Evolutionary conservation across 2,797 vertebrate species (phyloP).

Genomic region (Neomorphus geoffroyi): DNA sequence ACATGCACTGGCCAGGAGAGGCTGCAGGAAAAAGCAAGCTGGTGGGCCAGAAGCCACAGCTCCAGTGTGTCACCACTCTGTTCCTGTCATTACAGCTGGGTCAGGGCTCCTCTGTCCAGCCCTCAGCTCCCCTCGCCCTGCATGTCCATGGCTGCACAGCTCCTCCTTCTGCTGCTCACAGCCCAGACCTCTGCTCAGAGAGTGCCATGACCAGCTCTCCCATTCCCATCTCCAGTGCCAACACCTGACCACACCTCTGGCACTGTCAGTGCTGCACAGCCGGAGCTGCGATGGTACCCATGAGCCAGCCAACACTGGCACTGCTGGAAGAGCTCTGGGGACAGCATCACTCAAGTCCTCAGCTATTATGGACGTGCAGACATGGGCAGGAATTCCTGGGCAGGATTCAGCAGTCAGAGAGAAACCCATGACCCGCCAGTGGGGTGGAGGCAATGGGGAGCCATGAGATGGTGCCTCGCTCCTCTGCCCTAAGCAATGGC

Average conservation of each 20-base stretch:
- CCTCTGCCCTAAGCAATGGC: accelerated
- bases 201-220: background rate
- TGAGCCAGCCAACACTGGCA: accelerated
- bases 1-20: accelerated
- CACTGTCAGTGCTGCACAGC: accelerated
- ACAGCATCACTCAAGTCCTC: background rate
- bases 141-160: background rate
- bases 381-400: background rate
- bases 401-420: background rate
- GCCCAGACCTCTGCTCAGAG: background rate
- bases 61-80: accelerated
- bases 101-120: background rate
- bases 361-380: background rate
- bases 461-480: background rate
- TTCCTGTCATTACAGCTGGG: background rate
- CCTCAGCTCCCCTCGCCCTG: background rate
- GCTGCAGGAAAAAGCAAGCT: background rate
- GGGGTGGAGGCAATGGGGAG: background rate
- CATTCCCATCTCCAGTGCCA: background rate
- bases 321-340: background rate
- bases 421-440: accelerated
- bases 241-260: accelerated
- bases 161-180: background rate
- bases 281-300: accelerated
- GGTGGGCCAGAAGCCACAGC: background rate